Percentiles rank a stretch among this genome's conserved stretches.
Conservation (phyloP, 92 coral and sea anemone genomes). For the Bergia puertoricense region DNA sequence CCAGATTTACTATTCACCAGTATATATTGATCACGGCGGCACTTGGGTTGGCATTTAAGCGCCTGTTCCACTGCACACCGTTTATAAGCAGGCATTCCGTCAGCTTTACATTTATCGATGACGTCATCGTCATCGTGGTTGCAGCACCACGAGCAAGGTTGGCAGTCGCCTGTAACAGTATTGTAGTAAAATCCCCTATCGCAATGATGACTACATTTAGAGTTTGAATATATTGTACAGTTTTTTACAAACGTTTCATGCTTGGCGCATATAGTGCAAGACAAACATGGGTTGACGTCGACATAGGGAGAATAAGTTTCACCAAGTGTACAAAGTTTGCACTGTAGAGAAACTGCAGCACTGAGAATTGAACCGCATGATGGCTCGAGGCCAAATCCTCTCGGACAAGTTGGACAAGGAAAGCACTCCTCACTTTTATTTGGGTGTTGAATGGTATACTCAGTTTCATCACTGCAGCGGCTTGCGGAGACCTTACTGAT, state of each 20-base stretch:
- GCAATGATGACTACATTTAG: constrained; percentile 9
- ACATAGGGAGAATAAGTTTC: constrained; percentile 15
- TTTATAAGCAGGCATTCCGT: constrained; percentile 22
- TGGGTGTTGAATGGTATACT: constrained; percentile 8
- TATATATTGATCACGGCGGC: background rate
- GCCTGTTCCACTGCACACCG: background rate
- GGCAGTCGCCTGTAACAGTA: constrained; percentile 3
- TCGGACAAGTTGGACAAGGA: constrained; percentile 3
- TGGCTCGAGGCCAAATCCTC: constrained; percentile 18
- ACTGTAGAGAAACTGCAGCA: background rate
- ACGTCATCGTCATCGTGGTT: background rate
- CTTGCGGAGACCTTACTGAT: background rate
- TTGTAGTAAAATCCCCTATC: constrained; percentile 11
- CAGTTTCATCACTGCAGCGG: background rate
- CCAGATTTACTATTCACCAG: background rate
- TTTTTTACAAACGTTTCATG: background rate
- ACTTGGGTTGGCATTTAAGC: constrained; percentile 13
- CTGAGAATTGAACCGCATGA: background rate
- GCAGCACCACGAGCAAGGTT: constrained; percentile 31
- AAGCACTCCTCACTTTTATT: constrained; percentile 20
- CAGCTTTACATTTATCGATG: background rate
- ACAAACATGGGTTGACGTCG: background rate
- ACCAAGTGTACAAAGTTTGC: constrained; percentile 12
- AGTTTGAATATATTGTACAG: constrained; percentile 23
- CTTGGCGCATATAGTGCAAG: constrained; percentile 12